Conservation (phyloP, 1,140 invertebrate genomes). For the Doryteuthis pealeii region DNA sequence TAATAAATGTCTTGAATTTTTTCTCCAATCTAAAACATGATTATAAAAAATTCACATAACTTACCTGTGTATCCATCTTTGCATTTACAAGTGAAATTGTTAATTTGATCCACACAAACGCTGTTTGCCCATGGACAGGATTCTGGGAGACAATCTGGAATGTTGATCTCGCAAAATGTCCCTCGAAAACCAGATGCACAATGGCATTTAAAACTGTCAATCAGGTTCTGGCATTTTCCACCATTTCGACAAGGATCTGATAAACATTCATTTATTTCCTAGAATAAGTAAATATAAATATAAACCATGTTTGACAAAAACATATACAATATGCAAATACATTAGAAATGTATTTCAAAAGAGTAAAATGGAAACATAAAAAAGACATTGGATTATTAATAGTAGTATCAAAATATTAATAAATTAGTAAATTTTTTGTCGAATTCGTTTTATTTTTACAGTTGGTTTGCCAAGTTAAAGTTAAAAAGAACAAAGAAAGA, state of each 20-base stretch:
- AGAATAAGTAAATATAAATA: neutral
- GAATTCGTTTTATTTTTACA: too few relatives aligned
- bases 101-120: slow-evolving; percentile 38
- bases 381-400: too few relatives aligned
- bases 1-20: too few relatives aligned
- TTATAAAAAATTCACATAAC: neutral
- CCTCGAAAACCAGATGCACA: slow-evolving; percentile 62
- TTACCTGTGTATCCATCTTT: slow-evolving; percentile 41
- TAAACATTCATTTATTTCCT: slow-evolving; percentile 8
- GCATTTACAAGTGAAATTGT: slow-evolving; percentile 47
- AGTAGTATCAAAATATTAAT: too few relatives aligned
- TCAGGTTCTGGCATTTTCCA: slow-evolving; percentile 69
- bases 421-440: too few relatives aligned
- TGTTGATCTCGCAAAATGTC: slow-evolving; percentile 75
- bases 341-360: too few relatives aligned
- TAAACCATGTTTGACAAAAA: too few relatives aligned
- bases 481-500: too few relatives aligned
- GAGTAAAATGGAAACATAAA: too few relatives aligned
- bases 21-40: too few relatives aligned
- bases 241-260: slow-evolving; percentile 71
- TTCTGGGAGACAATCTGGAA: slow-evolving; percentile 64
- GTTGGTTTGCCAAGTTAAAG: too few relatives aligned
- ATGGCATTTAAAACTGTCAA: slow-evolving; percentile 71
- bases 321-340: too few relatives aligned
- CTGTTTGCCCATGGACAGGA: slow-evolving; percentile 63